Percentiles rank a stretch among this genome's conserved stretches.
phyloP scores from a whole-genome alignment of 2,113 vertebrate species.

The Tricholaema leucomelas region DNA sequence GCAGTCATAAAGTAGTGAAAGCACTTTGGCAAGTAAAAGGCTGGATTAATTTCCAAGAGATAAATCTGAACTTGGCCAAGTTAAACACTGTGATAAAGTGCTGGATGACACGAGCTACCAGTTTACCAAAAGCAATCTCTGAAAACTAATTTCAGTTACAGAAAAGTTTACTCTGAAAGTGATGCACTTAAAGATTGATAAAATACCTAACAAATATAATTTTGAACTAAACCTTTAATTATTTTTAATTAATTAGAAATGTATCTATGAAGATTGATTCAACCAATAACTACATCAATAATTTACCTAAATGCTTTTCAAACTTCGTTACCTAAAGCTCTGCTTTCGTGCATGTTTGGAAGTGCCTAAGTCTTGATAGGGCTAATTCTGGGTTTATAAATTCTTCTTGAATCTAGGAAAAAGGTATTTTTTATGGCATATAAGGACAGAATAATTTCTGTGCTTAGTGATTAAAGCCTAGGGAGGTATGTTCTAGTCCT shows the following conservation, averaged over 20 bases:
- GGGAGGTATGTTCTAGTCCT: not conserved
- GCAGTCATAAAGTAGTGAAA: not conserved
- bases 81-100: not conserved
- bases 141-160: slow-evolving; percentile 13
- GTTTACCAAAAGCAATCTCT: not conserved
- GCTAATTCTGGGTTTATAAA: not conserved
- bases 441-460: not conserved
- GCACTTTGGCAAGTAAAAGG: not conserved
- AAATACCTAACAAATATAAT: not conserved
- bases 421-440: not conserved
- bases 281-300: not conserved
- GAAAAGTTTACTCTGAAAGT: not conserved
- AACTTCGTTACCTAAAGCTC: not conserved
- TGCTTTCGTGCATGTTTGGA: not conserved
- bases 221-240: not conserved
- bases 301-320: not conserved
- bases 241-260: not conserved
- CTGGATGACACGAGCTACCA: not conserved
- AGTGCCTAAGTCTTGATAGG: not conserved
- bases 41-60: not conserved
- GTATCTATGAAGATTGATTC: not conserved
- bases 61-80: slow-evolving; percentile 12
- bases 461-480: not conserved
- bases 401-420: not conserved
- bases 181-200: not conserved